Percentiles rank a stretch among this genome's conserved stretches.
These are phyloP conservation scores for Vespertilio murinus DNA, from an alignment of 2,797 vertebrate genomes.

Conservation along the genomic window DNA sequence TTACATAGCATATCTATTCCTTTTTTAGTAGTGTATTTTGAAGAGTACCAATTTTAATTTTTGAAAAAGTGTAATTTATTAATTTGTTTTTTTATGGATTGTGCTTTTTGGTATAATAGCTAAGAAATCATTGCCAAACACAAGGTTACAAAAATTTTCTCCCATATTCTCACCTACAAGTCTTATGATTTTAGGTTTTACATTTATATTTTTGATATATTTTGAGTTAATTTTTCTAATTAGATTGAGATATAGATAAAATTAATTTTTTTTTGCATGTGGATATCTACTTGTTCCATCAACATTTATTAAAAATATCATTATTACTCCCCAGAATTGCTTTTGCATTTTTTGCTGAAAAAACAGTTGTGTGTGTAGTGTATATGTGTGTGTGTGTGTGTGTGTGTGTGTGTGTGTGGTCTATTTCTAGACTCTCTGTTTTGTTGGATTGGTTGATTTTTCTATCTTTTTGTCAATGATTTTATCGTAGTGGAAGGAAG, in stretches of 20 bases:
- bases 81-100: not conserved
- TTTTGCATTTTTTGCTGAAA: constrained; percentile 12
- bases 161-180: not conserved
- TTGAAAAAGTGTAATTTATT: constrained; percentile 18
- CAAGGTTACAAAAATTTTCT: not conserved
- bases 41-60: not conserved
- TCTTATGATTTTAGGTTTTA: constrained; percentile 12
- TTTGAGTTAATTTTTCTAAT: not conserved
- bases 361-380: not conserved
- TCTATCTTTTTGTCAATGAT: not conserved
- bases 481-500: not conserved
- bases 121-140: not conserved
- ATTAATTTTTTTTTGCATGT: not conserved
- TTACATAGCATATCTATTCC: not conserved
- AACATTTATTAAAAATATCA: not conserved
- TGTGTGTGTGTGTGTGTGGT: not conserved
- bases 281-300: not conserved
- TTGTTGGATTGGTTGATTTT: not conserved
- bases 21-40: not conserved
- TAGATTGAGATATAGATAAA: not conserved
- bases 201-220: not conserved
- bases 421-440: not conserved
- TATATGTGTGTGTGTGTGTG: not conserved
- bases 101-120: not conserved
- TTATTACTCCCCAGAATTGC: constrained; percentile 6